A percentile compares a stretch with the other conserved stretches of the same genome.
phyloP scores from a whole-genome alignment of 2,797 vertebrate species.

The Amniataba percoides region DNA sequence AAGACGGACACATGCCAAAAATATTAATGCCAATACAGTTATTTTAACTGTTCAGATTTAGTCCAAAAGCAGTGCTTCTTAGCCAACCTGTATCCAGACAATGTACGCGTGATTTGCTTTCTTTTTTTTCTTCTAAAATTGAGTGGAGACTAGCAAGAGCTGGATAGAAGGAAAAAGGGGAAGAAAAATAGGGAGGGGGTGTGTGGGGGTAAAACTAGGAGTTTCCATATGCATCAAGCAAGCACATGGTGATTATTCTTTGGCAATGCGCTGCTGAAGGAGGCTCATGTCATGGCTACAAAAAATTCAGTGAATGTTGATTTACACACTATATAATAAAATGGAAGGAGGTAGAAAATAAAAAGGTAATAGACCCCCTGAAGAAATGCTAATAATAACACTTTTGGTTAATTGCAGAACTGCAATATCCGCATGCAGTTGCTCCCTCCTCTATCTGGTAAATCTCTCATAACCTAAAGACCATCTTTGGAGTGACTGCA shows the following conservation, averaged over 20 bases:
- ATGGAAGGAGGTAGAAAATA: background rate
- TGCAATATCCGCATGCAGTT: slow-evolving; percentile 7
- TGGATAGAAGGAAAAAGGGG: slow-evolving; percentile 72
- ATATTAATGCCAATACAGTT: background rate
- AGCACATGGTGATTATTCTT: slow-evolving; percentile 67
- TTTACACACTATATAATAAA: background rate
- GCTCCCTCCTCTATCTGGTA: background rate
- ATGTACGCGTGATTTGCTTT: slow-evolving; percentile 50
- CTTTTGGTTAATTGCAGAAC: slow-evolving; percentile 9
- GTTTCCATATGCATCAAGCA: slow-evolving; percentile 63
- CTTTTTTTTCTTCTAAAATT: background rate
- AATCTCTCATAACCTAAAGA: slow-evolving; percentile 10
- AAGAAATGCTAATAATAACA: background rate
- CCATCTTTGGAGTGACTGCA: slow-evolving; percentile 13
- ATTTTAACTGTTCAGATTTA: slow-evolving; percentile 16
- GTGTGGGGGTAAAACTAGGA: slow-evolving; percentile 58
- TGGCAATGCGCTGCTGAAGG: slow-evolving; percentile 46
- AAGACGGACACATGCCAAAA: slow-evolving; percentile 13
- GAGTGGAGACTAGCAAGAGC: slow-evolving; percentile 53
- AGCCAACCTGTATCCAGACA: slow-evolving; percentile 30
- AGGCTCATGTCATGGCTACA: slow-evolving; percentile 38
- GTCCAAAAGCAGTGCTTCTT: slow-evolving; percentile 35
- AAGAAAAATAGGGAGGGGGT: slow-evolving; percentile 63
- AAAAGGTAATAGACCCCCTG: background rate
- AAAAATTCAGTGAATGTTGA: slow-evolving; percentile 11